A percentile compares a stretch with the other conserved stretches of the same genome.
These are phyloP conservation scores for Hemistola chrysoprasaria DNA, from an alignment of 2,888 invertebrate genomes.

Conservation along the genomic window DNA sequence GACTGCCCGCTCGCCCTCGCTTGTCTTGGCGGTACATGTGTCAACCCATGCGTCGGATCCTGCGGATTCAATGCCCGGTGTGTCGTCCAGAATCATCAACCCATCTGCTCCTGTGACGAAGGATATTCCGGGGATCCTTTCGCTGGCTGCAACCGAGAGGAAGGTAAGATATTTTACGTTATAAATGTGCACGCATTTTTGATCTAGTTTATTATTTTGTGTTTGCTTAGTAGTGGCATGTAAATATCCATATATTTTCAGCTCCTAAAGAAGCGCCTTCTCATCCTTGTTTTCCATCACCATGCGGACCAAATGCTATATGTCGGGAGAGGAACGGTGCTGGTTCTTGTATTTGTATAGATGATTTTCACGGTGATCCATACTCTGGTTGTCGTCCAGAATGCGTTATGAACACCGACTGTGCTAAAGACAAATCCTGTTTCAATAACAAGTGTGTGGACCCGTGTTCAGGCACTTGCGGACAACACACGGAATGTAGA, in stretches of 20 bases:
- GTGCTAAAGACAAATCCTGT: slow-evolving; percentile 87
- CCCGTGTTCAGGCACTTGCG: slow-evolving; percentile 90
- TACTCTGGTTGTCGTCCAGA: slow-evolving; percentile 91
- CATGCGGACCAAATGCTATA: slow-evolving; percentile 90
- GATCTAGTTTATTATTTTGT: slow-evolving; percentile 15
- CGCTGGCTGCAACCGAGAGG: slow-evolving; percentile 85
- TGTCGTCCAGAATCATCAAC: slow-evolving; percentile 87
- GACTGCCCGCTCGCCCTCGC: slow-evolving; percentile 89
- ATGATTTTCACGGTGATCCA: slow-evolving; percentile 89
- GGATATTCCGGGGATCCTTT: slow-evolving; percentile 92
- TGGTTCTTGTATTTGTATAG: slow-evolving; percentile 89
- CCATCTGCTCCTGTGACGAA: slow-evolving; percentile 87
- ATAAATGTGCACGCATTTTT: slow-evolving; percentile 13
- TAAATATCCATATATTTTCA: slow-evolving; percentile 56
- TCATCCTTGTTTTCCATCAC: slow-evolving; percentile 89
- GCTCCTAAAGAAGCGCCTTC: slow-evolving; percentile 82
- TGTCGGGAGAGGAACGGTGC: slow-evolving; percentile 89
- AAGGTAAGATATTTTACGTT: slow-evolving; percentile 67
- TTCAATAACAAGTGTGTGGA: slow-evolving; percentile 89
- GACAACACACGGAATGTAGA: slow-evolving; percentile 88
- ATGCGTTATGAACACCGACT: slow-evolving; percentile 90
- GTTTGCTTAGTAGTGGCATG: slow-evolving; percentile 11
- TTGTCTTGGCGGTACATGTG: slow-evolving; percentile 87
- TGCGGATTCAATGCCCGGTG: slow-evolving; percentile 90
- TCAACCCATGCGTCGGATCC: slow-evolving; percentile 89